A percentile compares a stretch with the other conserved stretches of the same genome.
Evolutionary conservation across 2,888 invertebrate species (phyloP).

Genomic region (Crepidodera aurea): DNA sequence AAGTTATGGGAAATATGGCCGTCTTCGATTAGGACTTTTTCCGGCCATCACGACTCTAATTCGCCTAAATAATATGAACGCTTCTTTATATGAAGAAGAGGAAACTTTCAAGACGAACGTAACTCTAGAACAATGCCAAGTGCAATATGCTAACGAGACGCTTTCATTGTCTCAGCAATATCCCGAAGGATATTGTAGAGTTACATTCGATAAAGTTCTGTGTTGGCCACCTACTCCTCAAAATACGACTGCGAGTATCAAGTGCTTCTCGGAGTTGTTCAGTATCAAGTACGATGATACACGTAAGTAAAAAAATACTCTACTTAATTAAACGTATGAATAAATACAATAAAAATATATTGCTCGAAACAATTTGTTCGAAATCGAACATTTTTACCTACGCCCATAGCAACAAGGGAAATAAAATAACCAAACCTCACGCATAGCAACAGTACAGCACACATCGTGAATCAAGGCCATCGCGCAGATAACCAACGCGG

Average conservation of each 20-base stretch:
- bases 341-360: too few species aligned
- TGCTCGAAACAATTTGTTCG: too few species aligned
- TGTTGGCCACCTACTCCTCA: constrained; percentile 86
- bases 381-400: too few species aligned
- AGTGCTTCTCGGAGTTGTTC: constrained; percentile 81
- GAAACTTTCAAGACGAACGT: constrained; percentile 41
- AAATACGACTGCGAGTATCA: constrained; percentile 73
- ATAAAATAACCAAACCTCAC: too few species aligned
- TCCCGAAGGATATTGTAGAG: constrained; percentile 65
- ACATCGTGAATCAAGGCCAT: too few species aligned
- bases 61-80: constrained; percentile 35
- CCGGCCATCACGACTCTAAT: not conserved
- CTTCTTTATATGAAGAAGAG: constrained; percentile 36
- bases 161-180: constrained; percentile 38
- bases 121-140: constrained; percentile 45
- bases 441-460: too few species aligned
- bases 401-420: too few species aligned
- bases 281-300: constrained; percentile 82
- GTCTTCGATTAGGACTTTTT: not conserved
- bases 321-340: too few species aligned
- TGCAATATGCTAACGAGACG: constrained; percentile 46
- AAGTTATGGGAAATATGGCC: not conserved
- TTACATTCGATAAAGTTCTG: constrained; percentile 77
- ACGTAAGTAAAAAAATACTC: constrained; percentile 70
- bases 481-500: too few species aligned